Conservation (phyloP, 2,797 vertebrate genomes). For the Bradypus variegatus region DNA sequence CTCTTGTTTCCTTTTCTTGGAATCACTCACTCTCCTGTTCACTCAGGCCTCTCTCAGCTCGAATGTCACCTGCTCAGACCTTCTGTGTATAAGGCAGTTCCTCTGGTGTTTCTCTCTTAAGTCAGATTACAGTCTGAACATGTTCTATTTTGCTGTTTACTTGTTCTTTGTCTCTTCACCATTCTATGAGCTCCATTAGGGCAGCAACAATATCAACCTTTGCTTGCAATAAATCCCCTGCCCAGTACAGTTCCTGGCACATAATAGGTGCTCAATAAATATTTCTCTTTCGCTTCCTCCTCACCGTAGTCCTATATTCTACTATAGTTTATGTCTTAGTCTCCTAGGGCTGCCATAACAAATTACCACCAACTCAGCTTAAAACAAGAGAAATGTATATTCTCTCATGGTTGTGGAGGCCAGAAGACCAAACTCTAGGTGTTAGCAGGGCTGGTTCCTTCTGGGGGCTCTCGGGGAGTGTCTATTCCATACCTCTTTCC, state of each 20-base stretch:
- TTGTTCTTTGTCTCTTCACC: not conserved
- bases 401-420: too few species aligned
- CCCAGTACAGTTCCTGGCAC: not conserved
- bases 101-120: not conserved
- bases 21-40: not conserved
- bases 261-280: not conserved
- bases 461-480: too few species aligned
- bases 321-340: not conserved
- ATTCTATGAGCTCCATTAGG: not conserved
- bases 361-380: too few species aligned
- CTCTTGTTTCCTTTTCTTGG: not conserved
- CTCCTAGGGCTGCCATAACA: too few species aligned
- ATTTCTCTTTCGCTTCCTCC: not conserved
- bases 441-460: too few species aligned
- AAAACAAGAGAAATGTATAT: too few species aligned
- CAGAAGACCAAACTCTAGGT: too few species aligned
- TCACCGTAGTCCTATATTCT: not conserved
- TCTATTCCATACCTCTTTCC: too few species aligned
- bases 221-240: not conserved
- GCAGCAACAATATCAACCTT: not conserved
- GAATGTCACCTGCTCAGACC: not conserved
- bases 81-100: not conserved
- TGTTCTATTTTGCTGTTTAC: too few species aligned
- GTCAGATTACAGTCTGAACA: not conserved
- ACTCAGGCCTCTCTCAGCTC: not conserved